Base-by-base conservation (phyloP, 35 echinoderm and acorn worm genomes). In the Stichopus chloronotus region DNA sequence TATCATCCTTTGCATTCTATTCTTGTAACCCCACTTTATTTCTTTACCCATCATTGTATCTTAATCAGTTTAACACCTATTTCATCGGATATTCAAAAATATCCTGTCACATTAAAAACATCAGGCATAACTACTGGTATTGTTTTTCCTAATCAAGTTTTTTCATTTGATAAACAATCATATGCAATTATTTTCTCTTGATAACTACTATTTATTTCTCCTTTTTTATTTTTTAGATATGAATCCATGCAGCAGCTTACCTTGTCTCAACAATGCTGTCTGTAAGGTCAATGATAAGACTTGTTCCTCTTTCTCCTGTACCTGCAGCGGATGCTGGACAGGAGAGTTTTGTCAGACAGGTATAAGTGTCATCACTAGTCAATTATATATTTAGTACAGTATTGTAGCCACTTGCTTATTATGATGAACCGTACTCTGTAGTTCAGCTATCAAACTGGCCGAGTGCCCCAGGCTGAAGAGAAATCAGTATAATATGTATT, bases 341-440 rank as follows among this genome's bases (percentile, higher is more conserved):
- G 96, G 96, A 53, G 63, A 71, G 6, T 79, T 63, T 0, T 97
- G 96, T 76, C 56, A 90, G 52, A 59, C 90, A 83, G 55, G 95
- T 92, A 91, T 71, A 3, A 43, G 30, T 43, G 94, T 92, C 22
- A 24, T 52, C 77, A 79, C n/a, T n/a, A 72, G 30, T 43, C 30
- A 43, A 43, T 43, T 3, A 43, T 43, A 1, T 43, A 0, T 43
- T 43, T 3, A 43, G 30, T 1, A 3, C 30, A 43, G 30, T 43
- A 43, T 43, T 43, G 30, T 3, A 43, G 1, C 3, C 30, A 43
- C 30, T 43, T 43, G 30, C 30, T 3, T 43, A 43, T 43, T 43
- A 43, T 3, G 30, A 3, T 43, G 30, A 43, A 43, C 30, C 30
- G 30, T 43, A 43, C 30, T 43, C 30, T 43, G 30, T 43, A 43